A percentile compares a stretch with the other conserved stretches of the same genome.
phyloP scores from a whole-genome alignment of 2,113 vertebrate genomes.

The Microcebus griseorufus region DNA sequence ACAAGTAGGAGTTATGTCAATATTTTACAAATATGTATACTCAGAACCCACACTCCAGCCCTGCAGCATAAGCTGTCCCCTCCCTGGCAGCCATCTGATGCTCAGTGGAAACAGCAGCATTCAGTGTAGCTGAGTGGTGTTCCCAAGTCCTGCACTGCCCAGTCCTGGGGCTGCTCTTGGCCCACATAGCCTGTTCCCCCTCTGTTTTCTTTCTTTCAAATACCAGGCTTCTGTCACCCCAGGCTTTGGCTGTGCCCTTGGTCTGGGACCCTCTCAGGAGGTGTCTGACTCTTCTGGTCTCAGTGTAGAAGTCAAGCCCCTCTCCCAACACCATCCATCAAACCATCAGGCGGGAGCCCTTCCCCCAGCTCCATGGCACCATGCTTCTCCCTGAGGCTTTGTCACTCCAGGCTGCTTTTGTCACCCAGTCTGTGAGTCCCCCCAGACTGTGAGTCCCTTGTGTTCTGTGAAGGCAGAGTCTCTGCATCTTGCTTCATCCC shows the following conservation, averaged over 20 bases:
- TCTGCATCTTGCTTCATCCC: background rate
- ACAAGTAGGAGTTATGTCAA: background rate
- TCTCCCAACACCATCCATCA: too few relatives aligned
- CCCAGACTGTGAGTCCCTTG: background rate
- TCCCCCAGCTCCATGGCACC: background rate
- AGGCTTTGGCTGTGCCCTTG: background rate
- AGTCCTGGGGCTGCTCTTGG: too few relatives aligned
- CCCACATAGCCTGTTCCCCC: background rate
- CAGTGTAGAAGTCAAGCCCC: background rate
- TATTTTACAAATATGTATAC: background rate
- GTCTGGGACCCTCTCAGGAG: background rate
- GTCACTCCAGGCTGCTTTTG: background rate
- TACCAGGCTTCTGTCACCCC: background rate
- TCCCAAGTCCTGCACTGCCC: background rate
- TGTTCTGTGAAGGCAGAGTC: background rate
- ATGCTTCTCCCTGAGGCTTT: background rate
- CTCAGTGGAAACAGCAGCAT: background rate
- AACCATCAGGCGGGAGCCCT: background rate
- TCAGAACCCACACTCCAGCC: background rate
- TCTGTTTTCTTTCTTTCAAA: background rate
- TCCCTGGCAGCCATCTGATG: background rate
- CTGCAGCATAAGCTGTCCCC: background rate
- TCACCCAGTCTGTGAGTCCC: background rate
- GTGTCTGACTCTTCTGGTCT: background rate
- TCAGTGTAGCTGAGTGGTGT: background rate